Evolutionary conservation across 2,113 vertebrate genomes (phyloP).

Genomic region (Tachuris rubrigastra): DNA sequence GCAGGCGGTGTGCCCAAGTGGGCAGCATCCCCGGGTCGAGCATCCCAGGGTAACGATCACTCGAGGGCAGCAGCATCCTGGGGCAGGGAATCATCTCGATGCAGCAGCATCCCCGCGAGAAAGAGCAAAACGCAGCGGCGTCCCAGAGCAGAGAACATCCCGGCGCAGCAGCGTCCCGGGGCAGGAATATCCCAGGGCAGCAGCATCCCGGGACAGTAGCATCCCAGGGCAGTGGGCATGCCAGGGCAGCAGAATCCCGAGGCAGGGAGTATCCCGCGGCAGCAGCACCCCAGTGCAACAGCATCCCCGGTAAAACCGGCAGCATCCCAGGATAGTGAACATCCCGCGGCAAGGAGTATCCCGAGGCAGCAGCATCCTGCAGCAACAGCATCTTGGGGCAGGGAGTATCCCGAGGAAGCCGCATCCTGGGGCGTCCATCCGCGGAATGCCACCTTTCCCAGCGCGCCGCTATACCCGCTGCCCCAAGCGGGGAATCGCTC

Average conservation of each 20-base stretch:
- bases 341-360: neutral
- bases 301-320: too few species aligned
- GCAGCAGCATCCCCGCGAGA: neutral
- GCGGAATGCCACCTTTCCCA: neutral
- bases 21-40: neutral
- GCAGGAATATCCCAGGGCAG: neutral
- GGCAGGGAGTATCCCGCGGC: neutral
- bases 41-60: neutral
- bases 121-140: neutral
- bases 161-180: too few species aligned
- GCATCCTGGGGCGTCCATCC: neutral
- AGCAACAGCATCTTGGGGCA: too few species aligned
- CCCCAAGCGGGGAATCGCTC: neutral
- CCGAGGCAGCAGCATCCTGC: too few species aligned
- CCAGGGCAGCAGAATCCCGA: fast-evolving
- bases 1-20: too few species aligned
- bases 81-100: neutral
- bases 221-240: neutral
- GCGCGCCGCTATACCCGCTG: fast-evolving
- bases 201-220: fast-evolving
- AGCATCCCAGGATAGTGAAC: neutral
- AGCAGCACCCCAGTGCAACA: fast-evolving
- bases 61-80: neutral
- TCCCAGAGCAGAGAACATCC: too few species aligned
- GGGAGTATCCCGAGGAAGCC: neutral